Evolutionary conservation across 2,113 vertebrate species (phyloP).

Genomic region (Osmerus mordax): DNA sequence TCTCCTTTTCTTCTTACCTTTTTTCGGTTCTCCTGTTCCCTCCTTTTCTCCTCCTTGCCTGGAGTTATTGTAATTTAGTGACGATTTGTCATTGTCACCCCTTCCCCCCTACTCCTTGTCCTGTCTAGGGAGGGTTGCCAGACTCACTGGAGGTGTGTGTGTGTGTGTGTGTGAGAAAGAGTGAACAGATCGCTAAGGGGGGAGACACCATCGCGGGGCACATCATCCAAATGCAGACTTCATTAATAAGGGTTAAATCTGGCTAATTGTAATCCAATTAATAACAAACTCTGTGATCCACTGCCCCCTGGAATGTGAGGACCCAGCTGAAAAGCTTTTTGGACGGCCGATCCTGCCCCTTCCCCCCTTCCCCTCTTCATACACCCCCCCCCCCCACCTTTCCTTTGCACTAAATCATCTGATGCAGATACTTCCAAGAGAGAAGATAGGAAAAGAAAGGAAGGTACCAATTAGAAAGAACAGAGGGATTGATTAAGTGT

Average conservation of each 20-base stretch:
- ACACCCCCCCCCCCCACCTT: neutral
- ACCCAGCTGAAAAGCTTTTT: conserved; percentile 33
- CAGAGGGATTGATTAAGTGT: conserved; percentile 44
- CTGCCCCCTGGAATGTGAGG: conserved; percentile 34
- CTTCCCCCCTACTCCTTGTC: conserved; percentile 70
- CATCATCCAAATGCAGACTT: conserved; percentile 43
- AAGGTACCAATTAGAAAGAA: conserved; percentile 40
- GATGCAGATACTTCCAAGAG: conserved; percentile 11
- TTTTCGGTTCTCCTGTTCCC: conserved; percentile 13
- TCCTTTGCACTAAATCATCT: conserved; percentile 18
- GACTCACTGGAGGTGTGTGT: conserved; percentile 41
- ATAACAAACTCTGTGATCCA: conserved; percentile 49
- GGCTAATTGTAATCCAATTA: conserved; percentile 60
- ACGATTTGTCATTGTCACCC: conserved; percentile 85
- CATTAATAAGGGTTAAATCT: conserved; percentile 57
- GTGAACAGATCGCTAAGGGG: conserved; percentile 24
- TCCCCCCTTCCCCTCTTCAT: neutral
- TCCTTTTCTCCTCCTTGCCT: conserved; percentile 33
- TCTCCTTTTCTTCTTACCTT: conserved; percentile 7
- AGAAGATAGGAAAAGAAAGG: conserved; percentile 28
- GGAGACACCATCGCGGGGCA: conserved; percentile 67
- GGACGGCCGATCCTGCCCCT: neutral
- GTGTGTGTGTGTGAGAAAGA: neutral
- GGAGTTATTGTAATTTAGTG: conserved; percentile 74
- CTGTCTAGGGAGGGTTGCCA: conserved; percentile 71